Base-by-base conservation (phyloP, 2,797 vertebrate genomes). In the Acanthis flammea region DNA sequence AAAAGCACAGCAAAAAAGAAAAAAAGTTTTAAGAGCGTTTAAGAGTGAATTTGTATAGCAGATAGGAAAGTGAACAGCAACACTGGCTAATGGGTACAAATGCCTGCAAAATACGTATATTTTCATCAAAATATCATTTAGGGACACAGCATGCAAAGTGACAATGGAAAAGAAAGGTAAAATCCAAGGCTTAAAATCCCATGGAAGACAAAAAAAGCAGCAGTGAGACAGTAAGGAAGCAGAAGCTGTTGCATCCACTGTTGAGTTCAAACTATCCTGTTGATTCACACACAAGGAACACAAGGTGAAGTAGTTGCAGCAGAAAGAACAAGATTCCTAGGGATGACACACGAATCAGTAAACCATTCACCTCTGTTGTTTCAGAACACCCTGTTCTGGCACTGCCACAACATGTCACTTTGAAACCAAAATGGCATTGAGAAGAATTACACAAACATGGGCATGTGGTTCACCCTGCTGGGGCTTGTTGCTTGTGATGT, bases 321-420 rank as follows among this genome's bases (percentile, higher is more conserved):
- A 86, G 81, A 83, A 83, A 78, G 42, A 89, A 37, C 45, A 65
- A 11, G 78, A 88, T 74, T 81, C 62, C 71, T 47, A 9, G 41
- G 61, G 30, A 78, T 90, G 91, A 96, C 85, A 94, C 87, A 92
- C 2, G 12, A 83, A 67, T 89, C 68, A 90, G 82, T 88, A 88
- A 96, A 84, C 51, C 48, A 75, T 86, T 91, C 14, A 27, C 72
- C 75, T 91, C 39, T 33, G 63, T 74, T 51, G 78, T 86, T 89
- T 87, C 75, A 87, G 81, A 92, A 91, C 30, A 18, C 65, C 84
- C 51, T 19, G 12, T 94, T 80, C 86, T 83, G 79, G 82, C 85
- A 91, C 48, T 94, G 89, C 92, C 92, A 94, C 72, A 94, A 90
- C 89, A 72, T 55, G 89, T 92, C 92, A 88, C 94, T 88, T 93